A percentile compares a stretch with the other conserved stretches of the same genome.
These are phyloP conservation scores for Mycogona germanica DNA, from an alignment of 2,888 invertebrate genomes.

Conservation along the genomic window DNA sequence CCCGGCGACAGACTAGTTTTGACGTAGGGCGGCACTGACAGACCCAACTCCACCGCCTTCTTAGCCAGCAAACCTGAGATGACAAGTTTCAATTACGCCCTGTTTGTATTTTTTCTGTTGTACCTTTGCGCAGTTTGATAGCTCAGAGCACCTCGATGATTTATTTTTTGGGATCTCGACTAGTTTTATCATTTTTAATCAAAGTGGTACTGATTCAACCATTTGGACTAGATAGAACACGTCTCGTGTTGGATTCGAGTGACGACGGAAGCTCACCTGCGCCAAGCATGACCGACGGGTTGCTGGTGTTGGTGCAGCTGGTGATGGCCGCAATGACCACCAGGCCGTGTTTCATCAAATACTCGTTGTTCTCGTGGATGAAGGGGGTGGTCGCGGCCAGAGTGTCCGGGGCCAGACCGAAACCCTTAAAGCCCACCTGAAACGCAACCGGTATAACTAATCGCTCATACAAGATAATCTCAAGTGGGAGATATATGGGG, in stretches of 20 bases:
- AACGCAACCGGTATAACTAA: slow-evolving; percentile 22
- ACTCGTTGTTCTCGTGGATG: slow-evolving; percentile 65
- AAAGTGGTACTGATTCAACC: background rate
- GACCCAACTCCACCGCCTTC: slow-evolving; percentile 84
- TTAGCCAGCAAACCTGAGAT: slow-evolving; percentile 66
- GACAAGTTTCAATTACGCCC: background rate
- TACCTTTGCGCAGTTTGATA: no score
- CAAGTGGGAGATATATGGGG: background rate
- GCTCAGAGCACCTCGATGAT: no score
- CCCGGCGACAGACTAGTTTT: slow-evolving; percentile 96
- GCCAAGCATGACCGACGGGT: slow-evolving; percentile 96
- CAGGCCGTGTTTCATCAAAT: slow-evolving; percentile 72
- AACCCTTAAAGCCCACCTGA: slow-evolving; percentile 87
- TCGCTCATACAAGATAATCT: background rate
- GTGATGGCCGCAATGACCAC: slow-evolving; percentile 97
- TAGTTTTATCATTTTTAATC: background rate
- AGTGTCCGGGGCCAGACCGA: slow-evolving; percentile 56
- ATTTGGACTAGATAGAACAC: background rate
- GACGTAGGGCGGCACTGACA: slow-evolving; percentile 80
- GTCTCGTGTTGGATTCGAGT: background rate
- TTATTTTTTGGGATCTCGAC: no score
- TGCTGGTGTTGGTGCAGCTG: slow-evolving; percentile 95
- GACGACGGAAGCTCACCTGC: slow-evolving; percentile 50
- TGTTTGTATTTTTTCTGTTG: background rate
- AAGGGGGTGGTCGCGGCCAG: slow-evolving; percentile 54